Evolutionary conservation across 2,888 invertebrate species (phyloP), one percentile per base, ranked within the genome.

Genomic region (Eudemis profundana): DNA sequence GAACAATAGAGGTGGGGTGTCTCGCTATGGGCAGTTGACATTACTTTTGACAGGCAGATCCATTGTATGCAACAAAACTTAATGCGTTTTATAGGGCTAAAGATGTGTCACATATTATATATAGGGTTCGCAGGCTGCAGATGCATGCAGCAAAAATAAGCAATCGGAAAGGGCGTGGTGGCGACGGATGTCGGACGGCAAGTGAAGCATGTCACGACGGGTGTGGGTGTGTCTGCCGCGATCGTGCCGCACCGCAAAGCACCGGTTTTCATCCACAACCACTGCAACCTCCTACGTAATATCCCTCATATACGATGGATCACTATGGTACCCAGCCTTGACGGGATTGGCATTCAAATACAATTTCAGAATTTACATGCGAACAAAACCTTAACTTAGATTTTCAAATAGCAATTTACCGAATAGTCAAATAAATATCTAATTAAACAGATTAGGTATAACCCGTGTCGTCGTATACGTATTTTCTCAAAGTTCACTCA

Each of bases 1-100:
- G 75, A 83, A 86, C 87, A 86, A 87, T 85, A 80, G 79, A 69
- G 71, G 74, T 83, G 78, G 81, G n/a, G 82, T 79, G 83, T 82
- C 82, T 76, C 75, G 78, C 75, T 73, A 74, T 75, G 60, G 51
- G 17, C 40, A 61, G 67, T 68, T 64, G 33, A 64, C 60, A 62
- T 73, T 75, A 74, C 78, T 77, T 72, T 70, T 75, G 75, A 77
- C 74, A 74, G 72, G 71, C 70, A 68, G 68, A 63, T 71, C 74
- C 72, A 76, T 81, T 78, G 74, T 77, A 72, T 72, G 57, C n/a
- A n/a, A 61, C 40, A 19, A 67, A 73, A 76, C 71, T 69, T 77
- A 77, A 66, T 77, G 74, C 72, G 76, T 75, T 78, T 72, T 73
- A 74, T 75, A 73, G 69, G 69, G 61, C 66, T 63, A 74, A 70